phyloP scores from a whole-genome alignment of 2,888 invertebrate species.

The Rhagonycha lutea region DNA sequence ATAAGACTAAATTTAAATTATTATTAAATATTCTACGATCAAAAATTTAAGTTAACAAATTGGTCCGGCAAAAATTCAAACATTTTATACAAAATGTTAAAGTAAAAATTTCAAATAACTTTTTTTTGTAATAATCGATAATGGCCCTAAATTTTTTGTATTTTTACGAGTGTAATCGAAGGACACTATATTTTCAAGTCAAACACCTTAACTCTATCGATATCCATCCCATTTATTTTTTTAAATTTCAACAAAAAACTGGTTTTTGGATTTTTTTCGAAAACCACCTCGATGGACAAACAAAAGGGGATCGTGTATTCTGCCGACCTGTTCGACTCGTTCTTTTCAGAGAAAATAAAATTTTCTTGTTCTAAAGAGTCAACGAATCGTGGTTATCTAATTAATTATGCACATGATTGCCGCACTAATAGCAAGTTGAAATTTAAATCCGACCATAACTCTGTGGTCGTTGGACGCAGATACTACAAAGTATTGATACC shows the following conservation, averaged over 20 bases:
- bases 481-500: not conserved
- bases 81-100: too few relatives aligned
- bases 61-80: too few relatives aligned
- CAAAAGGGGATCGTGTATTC: not conserved
- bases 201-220: not conserved
- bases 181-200: not conserved
- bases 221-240: not conserved
- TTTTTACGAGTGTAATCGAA: not conserved
- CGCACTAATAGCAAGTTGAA: not conserved
- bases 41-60: too few relatives aligned
- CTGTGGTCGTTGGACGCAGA: not conserved
- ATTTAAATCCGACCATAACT: not conserved
- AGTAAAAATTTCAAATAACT: too few relatives aligned
- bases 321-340: not conserved
- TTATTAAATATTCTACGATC: too few relatives aligned
- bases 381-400: not conserved
- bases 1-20: too few relatives aligned
- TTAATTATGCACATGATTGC: not conserved
- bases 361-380: not conserved
- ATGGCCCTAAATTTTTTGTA: too few relatives aligned
- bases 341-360: not conserved
- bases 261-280: not conserved
- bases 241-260: not conserved
- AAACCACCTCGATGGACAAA: not conserved
- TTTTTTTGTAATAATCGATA: too few relatives aligned